Conservation (phyloP, 2,888 invertebrate genomes). For the Caenorhabditis becei region DNA sequence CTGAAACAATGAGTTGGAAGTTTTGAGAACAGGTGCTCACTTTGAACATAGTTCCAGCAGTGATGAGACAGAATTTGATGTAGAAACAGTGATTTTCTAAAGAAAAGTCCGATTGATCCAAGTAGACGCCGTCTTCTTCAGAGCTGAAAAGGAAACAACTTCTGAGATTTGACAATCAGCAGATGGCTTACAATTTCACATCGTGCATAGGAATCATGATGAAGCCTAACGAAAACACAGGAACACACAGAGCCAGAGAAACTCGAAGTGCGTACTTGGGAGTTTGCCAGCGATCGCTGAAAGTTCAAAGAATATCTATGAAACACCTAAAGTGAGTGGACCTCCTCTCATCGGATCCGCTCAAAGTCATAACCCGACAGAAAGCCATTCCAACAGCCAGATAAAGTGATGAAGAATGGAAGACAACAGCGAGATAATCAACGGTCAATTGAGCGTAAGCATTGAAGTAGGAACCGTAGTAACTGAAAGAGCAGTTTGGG, state of each 20-base stretch:
- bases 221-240: slow-evolving; percentile 24
- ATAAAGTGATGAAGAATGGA: not conserved
- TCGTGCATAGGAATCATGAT: not conserved
- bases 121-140: slow-evolving; percentile 22
- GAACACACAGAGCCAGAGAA: not conserved
- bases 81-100: slow-evolving; percentile 20
- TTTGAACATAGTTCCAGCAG: not conserved
- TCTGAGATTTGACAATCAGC: not conserved
- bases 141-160: not conserved
- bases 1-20: not conserved
- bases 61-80: slow-evolving; percentile 17
- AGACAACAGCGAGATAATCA: not conserved
- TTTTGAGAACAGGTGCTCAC: not conserved
- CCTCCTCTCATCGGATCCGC: not conserved
- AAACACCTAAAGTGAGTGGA: too few relatives aligned
- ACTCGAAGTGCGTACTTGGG: not conserved
- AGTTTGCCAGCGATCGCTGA: not conserved
- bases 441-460: not conserved
- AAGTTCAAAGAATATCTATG: too few relatives aligned
- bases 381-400: not conserved
- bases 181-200: not conserved
- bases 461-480: not conserved
- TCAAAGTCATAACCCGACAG: not conserved
- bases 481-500: not conserved
- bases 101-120: slow-evolving; percentile 21